Conservation (phyloP, 2,797 vertebrate genomes). For the Tapera naevia region DNA sequence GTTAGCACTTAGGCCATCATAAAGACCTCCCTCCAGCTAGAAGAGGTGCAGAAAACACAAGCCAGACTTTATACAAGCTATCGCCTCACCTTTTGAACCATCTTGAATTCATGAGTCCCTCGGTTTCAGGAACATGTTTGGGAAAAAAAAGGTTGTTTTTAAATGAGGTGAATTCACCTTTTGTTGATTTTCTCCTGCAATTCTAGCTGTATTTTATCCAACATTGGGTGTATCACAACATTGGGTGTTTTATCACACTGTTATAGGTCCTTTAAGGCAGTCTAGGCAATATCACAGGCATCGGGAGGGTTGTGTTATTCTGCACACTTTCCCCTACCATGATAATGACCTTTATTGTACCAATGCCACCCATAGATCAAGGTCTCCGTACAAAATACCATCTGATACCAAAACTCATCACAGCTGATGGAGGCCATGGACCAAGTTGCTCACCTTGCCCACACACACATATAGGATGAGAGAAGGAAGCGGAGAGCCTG, state of each 20-base stretch:
- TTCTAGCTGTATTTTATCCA: not conserved
- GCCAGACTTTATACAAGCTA: not conserved
- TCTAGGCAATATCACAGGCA: not conserved
- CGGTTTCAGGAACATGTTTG: not conserved
- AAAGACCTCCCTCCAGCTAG: not conserved
- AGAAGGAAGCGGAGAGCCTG: not conserved
- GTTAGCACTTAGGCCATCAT: not conserved
- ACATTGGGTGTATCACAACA: not conserved
- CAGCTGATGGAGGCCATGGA: not conserved
- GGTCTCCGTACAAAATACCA: conserved; percentile 29
- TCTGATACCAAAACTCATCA: not conserved
- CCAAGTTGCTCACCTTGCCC: not conserved
- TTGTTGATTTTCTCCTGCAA: not conserved
- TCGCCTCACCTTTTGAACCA: not conserved
- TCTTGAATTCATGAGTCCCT: not conserved
- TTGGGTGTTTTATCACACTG: not conserved
- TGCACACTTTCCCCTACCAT: conserved; percentile 8
- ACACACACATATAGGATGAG: not conserved
- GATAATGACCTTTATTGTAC: conserved; percentile 13
- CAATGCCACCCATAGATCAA: conserved; percentile 43
- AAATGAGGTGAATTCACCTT: not conserved
- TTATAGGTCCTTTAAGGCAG: not conserved
- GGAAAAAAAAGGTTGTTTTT: not conserved
- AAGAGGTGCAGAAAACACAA: not conserved
- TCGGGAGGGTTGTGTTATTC: conserved; percentile 18